These are phyloP conservation scores for Nineta flava DNA, from an alignment of 2,888 invertebrate species.

Conservation along the genomic window DNA sequence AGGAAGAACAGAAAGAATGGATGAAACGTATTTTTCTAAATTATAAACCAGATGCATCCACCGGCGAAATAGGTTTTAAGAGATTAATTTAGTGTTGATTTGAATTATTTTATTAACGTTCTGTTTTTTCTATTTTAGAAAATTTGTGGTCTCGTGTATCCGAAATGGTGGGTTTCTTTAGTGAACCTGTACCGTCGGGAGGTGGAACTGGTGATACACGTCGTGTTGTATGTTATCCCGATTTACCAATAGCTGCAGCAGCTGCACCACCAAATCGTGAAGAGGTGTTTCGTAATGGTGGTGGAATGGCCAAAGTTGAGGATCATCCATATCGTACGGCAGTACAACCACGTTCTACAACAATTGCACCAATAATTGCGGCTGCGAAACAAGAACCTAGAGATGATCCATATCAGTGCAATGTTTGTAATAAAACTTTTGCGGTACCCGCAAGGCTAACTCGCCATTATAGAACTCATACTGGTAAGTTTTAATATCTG, in stretches of 20 bases:
- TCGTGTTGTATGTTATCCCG: constrained; percentile 42
- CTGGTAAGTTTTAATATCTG: constrained; percentile 22
- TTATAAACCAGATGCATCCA: constrained; percentile 5
- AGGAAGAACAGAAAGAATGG: constrained; percentile 5
- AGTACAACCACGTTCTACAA: constrained; percentile 16
- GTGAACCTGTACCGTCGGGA: constrained; percentile 26
- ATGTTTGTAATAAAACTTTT: constrained; percentile 81
- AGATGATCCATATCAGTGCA: constrained; percentile 70
- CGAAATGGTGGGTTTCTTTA: constrained; percentile 37
- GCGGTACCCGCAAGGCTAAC: constrained; percentile 75
- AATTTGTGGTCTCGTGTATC: constrained; percentile 28
- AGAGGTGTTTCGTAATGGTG: constrained; percentile 3
- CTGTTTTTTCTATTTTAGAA: constrained; percentile 21
- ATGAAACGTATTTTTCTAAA: constrained; percentile 6
- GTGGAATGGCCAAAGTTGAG: not conserved
- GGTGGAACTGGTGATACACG: constrained; percentile 28
- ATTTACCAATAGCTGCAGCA: constrained; percentile 31
- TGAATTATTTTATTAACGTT: constrained; percentile 15
- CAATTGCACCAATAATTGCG: constrained; percentile 22
- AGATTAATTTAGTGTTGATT: not conserved
- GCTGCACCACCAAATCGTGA: constrained; percentile 14
- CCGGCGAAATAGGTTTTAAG: constrained; percentile 4
- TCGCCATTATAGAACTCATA: constrained; percentile 78
- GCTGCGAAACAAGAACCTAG: constrained; percentile 20
- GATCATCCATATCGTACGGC: constrained; percentile 40